phyloP scores from a whole-genome alignment of 2,888 invertebrate species.

The Neoascia interrupta region DNA sequence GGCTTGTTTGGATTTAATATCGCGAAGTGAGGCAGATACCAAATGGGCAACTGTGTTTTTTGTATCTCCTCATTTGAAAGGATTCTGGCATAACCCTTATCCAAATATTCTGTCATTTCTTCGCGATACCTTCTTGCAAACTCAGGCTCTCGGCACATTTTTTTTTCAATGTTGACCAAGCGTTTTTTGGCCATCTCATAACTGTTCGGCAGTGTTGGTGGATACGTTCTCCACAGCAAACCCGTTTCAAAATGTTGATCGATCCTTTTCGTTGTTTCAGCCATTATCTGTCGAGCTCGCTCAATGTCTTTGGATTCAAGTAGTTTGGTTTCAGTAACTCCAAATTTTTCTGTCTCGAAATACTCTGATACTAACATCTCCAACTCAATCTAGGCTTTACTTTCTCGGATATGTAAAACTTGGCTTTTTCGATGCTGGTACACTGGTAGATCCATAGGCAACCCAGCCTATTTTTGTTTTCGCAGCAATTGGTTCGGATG shows the following conservation, averaged over 20 bases:
- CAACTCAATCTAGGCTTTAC: neutral
- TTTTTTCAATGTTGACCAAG: conserved; percentile 38
- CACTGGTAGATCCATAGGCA: conserved; percentile 9
- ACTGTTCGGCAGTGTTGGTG: conserved; percentile 25
- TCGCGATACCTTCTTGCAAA: conserved; percentile 36
- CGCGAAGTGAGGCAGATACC: conserved; percentile 73
- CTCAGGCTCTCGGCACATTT: conserved; percentile 33
- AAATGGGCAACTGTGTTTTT: no score
- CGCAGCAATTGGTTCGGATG: neutral
- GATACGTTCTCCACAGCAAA: conserved; percentile 50
- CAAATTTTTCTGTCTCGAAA: conserved; percentile 41
- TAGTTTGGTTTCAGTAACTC: neutral
- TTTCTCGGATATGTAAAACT: conserved; percentile 33
- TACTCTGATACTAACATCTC: conserved; percentile 29
- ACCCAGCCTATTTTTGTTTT: conserved; percentile 13
- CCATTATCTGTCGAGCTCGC: conserved; percentile 20
- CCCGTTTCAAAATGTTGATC: conserved; percentile 43
- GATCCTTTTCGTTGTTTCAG: conserved; percentile 16
- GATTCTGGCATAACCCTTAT: conserved; percentile 4
- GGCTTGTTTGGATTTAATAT: conserved; percentile 72
- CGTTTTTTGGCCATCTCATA: conserved; percentile 55
- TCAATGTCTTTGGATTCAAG: conserved; percentile 31
- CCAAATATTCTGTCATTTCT: conserved; percentile 54
- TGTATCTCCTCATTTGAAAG: no score
- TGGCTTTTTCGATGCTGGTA: no score